Percentiles rank a stretch among this genome's conserved stretches.
Evolutionary conservation across 2,888 invertebrate species (phyloP).

Genomic region (Luffia ferchaultella): DNA sequence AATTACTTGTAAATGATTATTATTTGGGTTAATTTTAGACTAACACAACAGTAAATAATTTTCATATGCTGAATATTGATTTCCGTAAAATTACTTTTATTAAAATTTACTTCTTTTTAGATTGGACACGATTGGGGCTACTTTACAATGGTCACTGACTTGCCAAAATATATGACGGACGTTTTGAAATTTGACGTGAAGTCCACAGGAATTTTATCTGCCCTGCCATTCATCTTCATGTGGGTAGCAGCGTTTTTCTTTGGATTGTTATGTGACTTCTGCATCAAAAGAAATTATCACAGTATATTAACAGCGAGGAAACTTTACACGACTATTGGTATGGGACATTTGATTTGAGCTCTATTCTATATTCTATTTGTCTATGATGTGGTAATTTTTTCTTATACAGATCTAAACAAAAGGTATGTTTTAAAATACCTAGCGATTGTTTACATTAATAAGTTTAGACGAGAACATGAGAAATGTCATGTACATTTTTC

Average conservation of each 20-base stretch:
- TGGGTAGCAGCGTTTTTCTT: constrained; percentile 70
- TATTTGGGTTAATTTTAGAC: no score
- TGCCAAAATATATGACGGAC: constrained; percentile 75
- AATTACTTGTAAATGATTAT: no score
- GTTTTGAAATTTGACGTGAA: constrained; percentile 72
- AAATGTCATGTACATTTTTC: no score
- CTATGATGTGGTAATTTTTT: no score
- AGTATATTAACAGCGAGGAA: constrained; percentile 67
- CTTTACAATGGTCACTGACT: constrained; percentile 75
- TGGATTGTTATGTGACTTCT: constrained; percentile 74
- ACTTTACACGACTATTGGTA: constrained; percentile 74
- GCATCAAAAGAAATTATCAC: constrained; percentile 67
- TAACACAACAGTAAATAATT: no score
- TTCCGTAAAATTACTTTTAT: no score
- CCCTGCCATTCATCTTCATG: constrained; percentile 73
- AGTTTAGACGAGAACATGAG: no score
- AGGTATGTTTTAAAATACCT: no score
- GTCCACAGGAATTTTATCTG: constrained; percentile 68
- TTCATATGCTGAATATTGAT: no score
- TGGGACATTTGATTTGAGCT: constrained; percentile 21
- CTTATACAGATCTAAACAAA: no score
- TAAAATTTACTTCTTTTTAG: no score
- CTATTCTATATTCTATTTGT: background rate
- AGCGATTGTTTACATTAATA: no score
- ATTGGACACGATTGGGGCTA: constrained; percentile 76